phyloP scores from a whole-genome alignment of 2,113 vertebrate genomes.

The Callocephalon fimbriatum region DNA sequence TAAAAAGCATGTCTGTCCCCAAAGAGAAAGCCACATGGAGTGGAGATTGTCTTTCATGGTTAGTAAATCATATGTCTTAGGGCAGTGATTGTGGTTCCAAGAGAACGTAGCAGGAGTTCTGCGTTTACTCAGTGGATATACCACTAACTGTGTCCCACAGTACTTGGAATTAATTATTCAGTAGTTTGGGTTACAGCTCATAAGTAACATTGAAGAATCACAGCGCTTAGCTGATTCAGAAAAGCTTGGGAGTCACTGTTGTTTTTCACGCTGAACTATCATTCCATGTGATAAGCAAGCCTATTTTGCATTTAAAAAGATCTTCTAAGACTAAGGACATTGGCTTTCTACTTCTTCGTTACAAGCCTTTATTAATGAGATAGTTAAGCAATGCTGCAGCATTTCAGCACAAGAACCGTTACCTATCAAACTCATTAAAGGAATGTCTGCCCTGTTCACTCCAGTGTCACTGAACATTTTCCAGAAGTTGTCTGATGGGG shows the following conservation, averaged over 20 bases:
- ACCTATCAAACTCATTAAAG: conserved; percentile 29
- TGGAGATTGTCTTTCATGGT: neutral
- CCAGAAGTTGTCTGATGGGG: conserved; percentile 29
- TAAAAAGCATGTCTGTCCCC: neutral
- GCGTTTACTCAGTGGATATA: neutral
- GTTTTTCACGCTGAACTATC: neutral
- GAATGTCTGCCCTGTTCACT: conserved; percentile 17
- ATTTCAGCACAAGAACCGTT: conserved; percentile 40
- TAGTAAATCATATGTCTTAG: neutral
- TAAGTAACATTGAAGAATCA: neutral
- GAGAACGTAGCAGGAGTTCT: neutral
- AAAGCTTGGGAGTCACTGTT: neutral
- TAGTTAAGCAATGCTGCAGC: neutral
- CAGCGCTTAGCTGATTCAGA: neutral
- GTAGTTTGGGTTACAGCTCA: neutral
- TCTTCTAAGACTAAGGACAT: neutral
- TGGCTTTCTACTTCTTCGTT: neutral
- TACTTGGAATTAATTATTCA: neutral
- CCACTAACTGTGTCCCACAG: neutral
- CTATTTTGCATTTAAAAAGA: neutral
- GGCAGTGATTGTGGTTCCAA: neutral
- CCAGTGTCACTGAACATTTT: conserved; percentile 26
- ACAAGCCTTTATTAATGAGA: neutral
- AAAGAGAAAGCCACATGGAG: neutral
- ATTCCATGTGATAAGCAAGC: neutral